Evolutionary conservation across 2,888 invertebrate species (phyloP), one percentile per base, ranked within the genome.

Genomic region (Mythimna lalbum): DNA sequence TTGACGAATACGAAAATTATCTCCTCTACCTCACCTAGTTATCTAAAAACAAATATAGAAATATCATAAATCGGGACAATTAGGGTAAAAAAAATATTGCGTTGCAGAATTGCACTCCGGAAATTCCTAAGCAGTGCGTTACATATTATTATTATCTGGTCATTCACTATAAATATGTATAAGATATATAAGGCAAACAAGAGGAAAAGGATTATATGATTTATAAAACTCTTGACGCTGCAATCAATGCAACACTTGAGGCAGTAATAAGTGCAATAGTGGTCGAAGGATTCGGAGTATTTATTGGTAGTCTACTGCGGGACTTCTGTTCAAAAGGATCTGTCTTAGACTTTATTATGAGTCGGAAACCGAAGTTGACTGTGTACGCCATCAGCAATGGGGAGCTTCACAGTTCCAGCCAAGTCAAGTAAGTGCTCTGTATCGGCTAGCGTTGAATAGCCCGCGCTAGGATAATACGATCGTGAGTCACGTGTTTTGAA

Each of bases 361-460:
- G 21, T 55, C 1, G 6, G n/a, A 63, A 61, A 63, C 27, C 36
- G 21, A 60, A 65, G 31, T 36, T 47, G 2, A 19, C 39, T 6
- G 71, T 83, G 43, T 83, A 49, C 47, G 78, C 74, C 43, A 83
- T 83, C 64, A 83, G 81, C 52, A 63, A 73, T 49, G 73, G 80
- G 23, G 67, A 63, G 23, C 55, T 71, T 19, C 39, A 50, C 31
- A 43, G n/a, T 61, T 47, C 65, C 36, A 36, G 36, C 9, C 65
- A 12, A 43, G 21, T 61, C 27, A 69, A 66, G 79, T 84, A 74
- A 83, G 85, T 82, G 53, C 39, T 39, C 33, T 65, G 43, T 39
- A 33, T 57, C 52, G 43, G 23, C n/a, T 62, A 27, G 56, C 27
- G 53, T 49, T 70, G 61, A 76, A 71, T 71, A 62, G 43, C 50